Base-by-base conservation (phyloP, 2,797 vertebrate species). In the Poecilia wingei region DNA sequence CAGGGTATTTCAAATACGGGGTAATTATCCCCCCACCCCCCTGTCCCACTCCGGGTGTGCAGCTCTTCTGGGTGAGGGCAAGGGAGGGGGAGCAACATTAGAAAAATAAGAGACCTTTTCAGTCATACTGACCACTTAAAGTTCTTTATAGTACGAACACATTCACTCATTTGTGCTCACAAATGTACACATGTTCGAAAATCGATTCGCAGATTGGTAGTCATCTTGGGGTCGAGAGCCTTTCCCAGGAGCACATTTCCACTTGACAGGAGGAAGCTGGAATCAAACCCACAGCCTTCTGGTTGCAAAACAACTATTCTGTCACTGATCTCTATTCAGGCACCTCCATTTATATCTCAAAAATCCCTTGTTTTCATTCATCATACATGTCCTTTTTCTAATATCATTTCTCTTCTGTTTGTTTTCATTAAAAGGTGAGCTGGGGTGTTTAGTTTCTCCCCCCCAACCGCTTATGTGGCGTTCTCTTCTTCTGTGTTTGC, bases 401-500 rank as follows among this genome's bases (percentile, higher is more conserved):
- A 79, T 59, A 71, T 39, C 13, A 74, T 78, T 70, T 22, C 25
- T 49, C 22, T 8, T 78, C 45, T 28, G n/a, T 28, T 59, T 28
- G 55, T 14, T 28, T 59, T n/a, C 2, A 6, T 3, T 71, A 59
- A 78, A 70, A 68, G 20, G 84, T 10, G 68, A 80, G 22, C 41
- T 16, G 2, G 76, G 14, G 1, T 57, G 53, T 55, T 59, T 2
- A 41, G 2, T 53, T 81, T 74, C 31, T 66, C 57, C 80, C 69
- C 75, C n/a, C 64, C 25, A 55, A 55, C 20, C 1, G 49, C 49
- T 87, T 31, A 74, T 57, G 61, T 69, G 39, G 12, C 13, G 64
- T 39, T 41, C 20, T 41, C 41, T 2, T 0, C 12, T 46, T 5
- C 72, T 85, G 46, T 92, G 43, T 68, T 84, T 55, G 10, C 92